Evolutionary conservation across 2,888 invertebrate genomes (phyloP).

Genomic region (Copidosoma aretas): DNA sequence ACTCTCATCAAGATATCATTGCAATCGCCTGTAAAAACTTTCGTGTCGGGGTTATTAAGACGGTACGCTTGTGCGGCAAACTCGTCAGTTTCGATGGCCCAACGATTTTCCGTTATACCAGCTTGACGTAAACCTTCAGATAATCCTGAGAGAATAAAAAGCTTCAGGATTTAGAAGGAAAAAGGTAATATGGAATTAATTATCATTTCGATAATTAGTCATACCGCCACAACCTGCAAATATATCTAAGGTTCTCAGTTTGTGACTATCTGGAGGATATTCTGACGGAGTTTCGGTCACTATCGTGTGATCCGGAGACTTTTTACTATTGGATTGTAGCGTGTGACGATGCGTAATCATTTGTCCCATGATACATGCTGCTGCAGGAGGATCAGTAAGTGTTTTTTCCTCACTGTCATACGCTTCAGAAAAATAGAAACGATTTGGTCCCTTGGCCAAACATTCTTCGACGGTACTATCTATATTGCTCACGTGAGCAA

Average conservation of each 20-base stretch:
- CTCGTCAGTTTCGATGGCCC: constrained; percentile 83
- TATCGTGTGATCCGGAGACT: constrained; percentile 45
- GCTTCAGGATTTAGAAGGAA: background rate
- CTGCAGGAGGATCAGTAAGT: constrained; percentile 70
- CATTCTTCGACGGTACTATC: constrained; percentile 67
- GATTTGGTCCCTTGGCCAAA: constrained; percentile 69
- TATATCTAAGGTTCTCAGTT: constrained; percentile 76
- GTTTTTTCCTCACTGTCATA: constrained; percentile 68
- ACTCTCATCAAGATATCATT: constrained; percentile 74
- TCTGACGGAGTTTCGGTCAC: constrained; percentile 51
- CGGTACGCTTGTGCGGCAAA: constrained; percentile 81
- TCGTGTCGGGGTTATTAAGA: constrained; percentile 75
- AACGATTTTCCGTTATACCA: constrained; percentile 73
- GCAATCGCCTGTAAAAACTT: constrained; percentile 84
- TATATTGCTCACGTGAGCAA: constrained; percentile 71
- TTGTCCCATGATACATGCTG: constrained; percentile 68
- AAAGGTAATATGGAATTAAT: background rate
- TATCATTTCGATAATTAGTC: constrained; percentile 14
- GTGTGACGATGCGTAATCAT: constrained; percentile 73
- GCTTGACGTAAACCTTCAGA: constrained; percentile 77
- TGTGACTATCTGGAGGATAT: constrained; percentile 62
- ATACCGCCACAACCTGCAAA: constrained; percentile 85
- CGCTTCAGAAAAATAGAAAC: constrained; percentile 78
- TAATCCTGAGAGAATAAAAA: constrained; percentile 63
- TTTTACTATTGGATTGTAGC: constrained; percentile 67